These are phyloP conservation scores for Propithecus perrieri DNA, from an alignment of 2,797 vertebrate genomes.

Conservation along the genomic window DNA sequence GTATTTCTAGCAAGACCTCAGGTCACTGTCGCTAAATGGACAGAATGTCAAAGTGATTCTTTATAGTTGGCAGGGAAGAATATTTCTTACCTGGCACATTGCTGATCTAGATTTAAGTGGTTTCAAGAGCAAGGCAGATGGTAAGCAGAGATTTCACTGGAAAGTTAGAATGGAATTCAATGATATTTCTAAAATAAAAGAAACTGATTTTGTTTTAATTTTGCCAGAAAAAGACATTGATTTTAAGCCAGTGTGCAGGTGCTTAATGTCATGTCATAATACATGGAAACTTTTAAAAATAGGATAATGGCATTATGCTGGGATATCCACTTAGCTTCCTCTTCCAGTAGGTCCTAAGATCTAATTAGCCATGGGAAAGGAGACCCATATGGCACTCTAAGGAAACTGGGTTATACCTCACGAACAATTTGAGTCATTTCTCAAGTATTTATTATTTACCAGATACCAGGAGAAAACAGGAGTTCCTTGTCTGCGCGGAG, in stretches of 20 bases:
- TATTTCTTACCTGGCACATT: neutral
- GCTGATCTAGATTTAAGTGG: neutral
- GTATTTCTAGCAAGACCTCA: constrained; percentile 28
- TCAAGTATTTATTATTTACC: neutral
- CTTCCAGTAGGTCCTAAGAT: neutral
- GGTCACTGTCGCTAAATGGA: neutral
- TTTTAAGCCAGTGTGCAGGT: accelerated
- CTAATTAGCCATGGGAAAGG: neutral
- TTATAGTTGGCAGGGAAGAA: neutral
- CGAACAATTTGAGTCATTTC: neutral
- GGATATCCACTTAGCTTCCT: neutral
- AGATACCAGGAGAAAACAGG: neutral
- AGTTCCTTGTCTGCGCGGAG: neutral
- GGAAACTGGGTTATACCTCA: neutral
- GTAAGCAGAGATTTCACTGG: neutral
- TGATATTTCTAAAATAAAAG: neutral
- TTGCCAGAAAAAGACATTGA: neutral
- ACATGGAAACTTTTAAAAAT: neutral
- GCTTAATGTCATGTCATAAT: neutral
- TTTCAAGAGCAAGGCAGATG: neutral
- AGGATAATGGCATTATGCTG: neutral
- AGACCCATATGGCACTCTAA: neutral
- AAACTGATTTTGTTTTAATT: constrained; percentile 11
- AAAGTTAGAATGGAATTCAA: neutral
- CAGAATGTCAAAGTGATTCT: neutral